phyloP scores from a whole-genome alignment of 2,113 vertebrate species.

The Onychorhynchus coronatus region DNA sequence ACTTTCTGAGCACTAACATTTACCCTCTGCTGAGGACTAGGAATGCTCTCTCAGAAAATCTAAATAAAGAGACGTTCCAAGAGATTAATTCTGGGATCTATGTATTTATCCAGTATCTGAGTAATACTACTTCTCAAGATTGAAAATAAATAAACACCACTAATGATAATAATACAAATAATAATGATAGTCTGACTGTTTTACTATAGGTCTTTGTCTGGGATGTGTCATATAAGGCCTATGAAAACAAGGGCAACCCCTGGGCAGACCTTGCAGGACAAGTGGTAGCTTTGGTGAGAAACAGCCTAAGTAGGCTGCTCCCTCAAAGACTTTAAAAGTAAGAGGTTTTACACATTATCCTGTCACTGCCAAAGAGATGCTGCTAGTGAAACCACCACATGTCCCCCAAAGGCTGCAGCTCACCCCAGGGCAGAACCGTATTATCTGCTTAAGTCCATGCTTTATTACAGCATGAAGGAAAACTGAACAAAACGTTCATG shows the following conservation, averaged over 20 bases:
- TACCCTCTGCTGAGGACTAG: constrained; percentile 18
- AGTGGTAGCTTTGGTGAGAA: neutral
- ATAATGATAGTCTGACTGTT: neutral
- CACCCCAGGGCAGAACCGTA: neutral
- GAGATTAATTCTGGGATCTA: neutral
- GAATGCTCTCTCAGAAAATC: constrained; percentile 21
- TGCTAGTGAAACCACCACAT: neutral
- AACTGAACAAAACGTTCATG: neutral
- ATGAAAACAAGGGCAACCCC: neutral
- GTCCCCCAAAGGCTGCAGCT: neutral
- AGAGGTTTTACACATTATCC: neutral
- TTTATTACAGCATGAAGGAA: neutral
- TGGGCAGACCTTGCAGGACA: neutral
- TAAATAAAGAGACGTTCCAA: constrained; percentile 24
- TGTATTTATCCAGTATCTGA: neutral
- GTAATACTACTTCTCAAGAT: constrained; percentile 1
- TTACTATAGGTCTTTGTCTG: neutral
- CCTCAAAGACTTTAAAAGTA: neutral
- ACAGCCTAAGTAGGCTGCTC: neutral
- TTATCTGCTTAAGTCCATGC: neutral
- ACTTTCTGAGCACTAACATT: constrained; percentile 16
- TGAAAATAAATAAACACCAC: neutral
- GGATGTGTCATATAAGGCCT: neutral
- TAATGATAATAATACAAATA: constrained; percentile 40
- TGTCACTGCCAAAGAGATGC: neutral